Conservation (phyloP, 2,113 vertebrate genomes). For the Channa maculata region DNA sequence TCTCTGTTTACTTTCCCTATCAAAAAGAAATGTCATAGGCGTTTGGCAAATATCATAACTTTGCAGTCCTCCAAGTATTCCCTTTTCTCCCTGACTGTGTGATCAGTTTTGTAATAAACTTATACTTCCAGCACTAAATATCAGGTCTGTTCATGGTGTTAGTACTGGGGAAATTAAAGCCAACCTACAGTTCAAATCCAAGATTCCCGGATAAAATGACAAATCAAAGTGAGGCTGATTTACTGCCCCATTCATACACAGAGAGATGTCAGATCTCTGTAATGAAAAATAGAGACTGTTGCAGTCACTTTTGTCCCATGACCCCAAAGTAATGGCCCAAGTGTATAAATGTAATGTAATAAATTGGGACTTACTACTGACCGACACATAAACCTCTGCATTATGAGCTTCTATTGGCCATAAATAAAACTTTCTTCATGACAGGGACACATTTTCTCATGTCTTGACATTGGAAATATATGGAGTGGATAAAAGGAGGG, state of each 20-base stretch:
- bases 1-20: constrained; percentile 26
- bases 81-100: constrained; percentile 26
- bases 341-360: constrained; percentile 42
- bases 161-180: constrained; percentile 46
- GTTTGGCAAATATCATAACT: constrained; percentile 43
- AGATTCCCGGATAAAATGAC: constrained; percentile 36
- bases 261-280: constrained; percentile 37
- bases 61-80: constrained; percentile 2
- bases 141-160: constrained; percentile 33
- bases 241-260: constrained; percentile 43
- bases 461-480: constrained; percentile 33
- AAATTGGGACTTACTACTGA: constrained; percentile 30
- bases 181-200: constrained; percentile 36
- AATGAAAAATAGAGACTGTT: constrained; percentile 66
- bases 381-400: constrained; percentile 31
- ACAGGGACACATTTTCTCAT: constrained; percentile 18
- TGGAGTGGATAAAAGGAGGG: constrained; percentile 21
- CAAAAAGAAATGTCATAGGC: constrained; percentile 33
- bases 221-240: constrained; percentile 39
- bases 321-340: constrained; percentile 52
- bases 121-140: constrained; percentile 6
- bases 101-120: constrained; percentile 37
- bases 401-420: constrained; percentile 19
- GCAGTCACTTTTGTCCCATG: constrained; percentile 47
- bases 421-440: constrained; percentile 28